Evolutionary conservation across 2,888 invertebrate genomes (phyloP), one percentile per base, ranked within the genome.

Genomic region (Scaptomyza polygonia): DNA sequence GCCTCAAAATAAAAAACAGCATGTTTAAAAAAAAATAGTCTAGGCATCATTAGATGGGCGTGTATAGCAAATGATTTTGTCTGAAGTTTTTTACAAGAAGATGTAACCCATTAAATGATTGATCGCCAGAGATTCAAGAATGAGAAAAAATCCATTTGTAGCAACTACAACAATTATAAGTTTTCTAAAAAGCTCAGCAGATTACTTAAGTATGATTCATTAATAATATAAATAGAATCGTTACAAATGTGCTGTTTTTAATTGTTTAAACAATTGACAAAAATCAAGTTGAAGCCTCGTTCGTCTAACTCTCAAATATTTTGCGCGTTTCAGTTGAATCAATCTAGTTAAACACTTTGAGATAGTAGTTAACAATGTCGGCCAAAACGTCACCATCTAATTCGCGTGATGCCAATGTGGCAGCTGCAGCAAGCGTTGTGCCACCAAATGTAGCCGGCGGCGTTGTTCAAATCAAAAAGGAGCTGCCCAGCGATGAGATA

Each of bases 401-500:
- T 68, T 79, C 83, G 18, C 76, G 79, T 8, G 84, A 84, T 42
- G 72, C 65, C 51, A 87, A 71, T 53, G 79, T 82, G 16, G 52
- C 72, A 39, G 55, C 57, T 12, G 55, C 79, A 16, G 62, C 77
- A 18, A 48, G 61, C 25, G 66, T 68, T 30, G 76, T 55, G 34
- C 67, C 59, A 36, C 40, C 77, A 40, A 67, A 54, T 56, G 74
- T 67, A 18, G 59, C 69, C 43, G 42, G 62, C 61, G 77, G 74
- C 63, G 76, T 76, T 61, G 89, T 92, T 8, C 91, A 91, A 71
- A 91, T 92, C 57, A 95, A 95, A 91, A 95, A 95, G 91, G 95
- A 95, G 90, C 93, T 94, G 83, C 92, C 93, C 68, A 95, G 94
- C 92, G 95, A 95, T 92, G 95, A 95, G 92, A 95, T 95, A 90